Evolutionary conservation across 2,113 vertebrate species (phyloP).

Genomic region (Cochlearius cochlearius): DNA sequence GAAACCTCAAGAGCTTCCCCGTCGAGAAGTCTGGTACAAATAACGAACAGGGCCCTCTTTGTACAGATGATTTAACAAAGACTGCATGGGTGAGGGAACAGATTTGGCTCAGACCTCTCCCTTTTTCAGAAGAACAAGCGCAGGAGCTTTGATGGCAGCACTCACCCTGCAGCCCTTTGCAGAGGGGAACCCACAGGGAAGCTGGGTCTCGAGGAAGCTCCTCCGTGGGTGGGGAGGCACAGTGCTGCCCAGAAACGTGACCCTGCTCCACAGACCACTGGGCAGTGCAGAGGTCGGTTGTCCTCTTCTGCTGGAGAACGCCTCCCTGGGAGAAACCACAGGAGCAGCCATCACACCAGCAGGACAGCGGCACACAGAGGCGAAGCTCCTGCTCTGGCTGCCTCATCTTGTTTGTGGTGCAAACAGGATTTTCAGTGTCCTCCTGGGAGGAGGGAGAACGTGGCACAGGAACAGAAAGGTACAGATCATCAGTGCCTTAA

Average conservation of each 20-base stretch:
- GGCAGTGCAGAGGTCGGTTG: background rate
- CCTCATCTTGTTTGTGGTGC: background rate
- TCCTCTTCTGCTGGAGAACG: background rate
- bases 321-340: background rate
- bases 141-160: background rate
- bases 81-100: background rate
- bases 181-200: background rate
- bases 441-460: background rate
- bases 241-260: background rate
- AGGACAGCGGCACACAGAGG: background rate
- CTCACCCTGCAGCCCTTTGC: background rate
- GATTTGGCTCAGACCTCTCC: background rate
- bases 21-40: background rate
- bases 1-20: background rate
- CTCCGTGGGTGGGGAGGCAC: fast-evolving
- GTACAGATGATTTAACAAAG: background rate
- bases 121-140: background rate
- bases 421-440: background rate
- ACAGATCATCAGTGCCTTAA: background rate
- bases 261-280: background rate
- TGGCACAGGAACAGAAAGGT: background rate
- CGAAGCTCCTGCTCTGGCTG: background rate
- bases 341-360: background rate
- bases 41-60: background rate
- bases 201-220: background rate